Base-by-base conservation (phyloP, 2,113 vertebrate species). In the Anser brachyrhynchus region DNA sequence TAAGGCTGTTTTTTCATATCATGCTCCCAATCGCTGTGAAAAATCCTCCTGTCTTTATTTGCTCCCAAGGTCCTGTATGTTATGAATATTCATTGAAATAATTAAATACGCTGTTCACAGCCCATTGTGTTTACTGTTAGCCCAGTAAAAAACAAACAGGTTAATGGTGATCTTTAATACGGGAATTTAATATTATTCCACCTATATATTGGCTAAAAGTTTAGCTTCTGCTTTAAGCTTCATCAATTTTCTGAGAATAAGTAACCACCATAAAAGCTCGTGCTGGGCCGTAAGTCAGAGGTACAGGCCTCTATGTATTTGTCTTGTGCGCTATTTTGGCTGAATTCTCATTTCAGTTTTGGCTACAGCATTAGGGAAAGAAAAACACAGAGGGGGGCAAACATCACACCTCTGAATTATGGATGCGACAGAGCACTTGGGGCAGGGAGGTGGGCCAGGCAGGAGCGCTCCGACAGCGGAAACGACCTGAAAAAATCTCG, bases 31-130 rank as follows among this genome's bases (percentile, higher is more conserved):
- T 23, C 15, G 1, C 67, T 5, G 4, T 8, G 12, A 26, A 88
- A 81, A 43, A 31, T 72, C 84, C 76, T 73, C 85, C 84, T 67
- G 87, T 28, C 76, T 90, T 88, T 90, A 93, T 88, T 92, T 84
- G 91, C 90, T 89, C 90, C 6, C 29, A 70, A 65, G 64, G 70
- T 84, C 87, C 94, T 58, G 70, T 19, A 14, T 0, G 2, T 89
- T 75, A 97, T 98, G 97, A 98, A 97, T 98, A 97, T 97, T 97
- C 98, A 97, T 91, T 13, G 79, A 11, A 59, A 91, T 94, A 94
- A 98, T 96, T 94, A 97, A 97, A 72, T 83, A 64, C 58, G 37
- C 44, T 22, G 31, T 84, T 87, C 71, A 26, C 89, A 69, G 90
- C 91, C 95, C 83, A 88, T 89, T 92, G 96, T 87, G 46, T 94